Conservation (phyloP, 2,888 invertebrate species). For the Chloroclystis v-ata region DNA sequence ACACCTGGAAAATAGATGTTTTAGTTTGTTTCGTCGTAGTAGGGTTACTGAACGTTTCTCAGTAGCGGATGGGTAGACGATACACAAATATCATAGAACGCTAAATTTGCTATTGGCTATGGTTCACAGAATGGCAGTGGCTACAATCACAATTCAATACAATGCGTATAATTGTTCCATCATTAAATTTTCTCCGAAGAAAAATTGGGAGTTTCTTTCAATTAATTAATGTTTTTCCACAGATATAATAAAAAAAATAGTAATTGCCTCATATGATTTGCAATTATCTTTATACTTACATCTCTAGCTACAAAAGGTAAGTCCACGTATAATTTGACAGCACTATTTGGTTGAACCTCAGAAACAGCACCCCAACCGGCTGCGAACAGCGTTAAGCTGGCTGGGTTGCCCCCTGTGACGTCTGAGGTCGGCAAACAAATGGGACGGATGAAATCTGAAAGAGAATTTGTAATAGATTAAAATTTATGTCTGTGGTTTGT, state of each 20-base stretch:
- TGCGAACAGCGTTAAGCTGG: conserved; percentile 34
- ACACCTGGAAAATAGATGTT: conserved; percentile 34
- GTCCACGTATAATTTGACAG: conserved; percentile 40
- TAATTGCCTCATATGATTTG: neutral
- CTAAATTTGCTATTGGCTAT: too few relatives aligned
- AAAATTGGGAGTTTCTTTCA: too few relatives aligned
- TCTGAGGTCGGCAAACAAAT: conserved; percentile 54
- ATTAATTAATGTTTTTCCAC: too few relatives aligned
- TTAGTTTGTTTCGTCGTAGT: too few relatives aligned
- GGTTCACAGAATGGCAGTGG: too few relatives aligned
- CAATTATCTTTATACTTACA: conserved; percentile 27
- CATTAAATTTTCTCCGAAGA: too few relatives aligned
- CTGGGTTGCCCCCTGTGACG: conserved; percentile 29
- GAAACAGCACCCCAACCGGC: conserved; percentile 77
- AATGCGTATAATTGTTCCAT: too few relatives aligned
- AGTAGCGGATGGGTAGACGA: too few relatives aligned
- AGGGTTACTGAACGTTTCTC: too few relatives aligned
- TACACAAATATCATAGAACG: too few relatives aligned
- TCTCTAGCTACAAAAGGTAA: conserved; percentile 33
- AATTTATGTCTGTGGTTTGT: neutral
- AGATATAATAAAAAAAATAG: too few relatives aligned
- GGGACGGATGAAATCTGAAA: conserved; percentile 63
- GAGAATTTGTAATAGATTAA: neutral
- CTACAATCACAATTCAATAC: too few relatives aligned
- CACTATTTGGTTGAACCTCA: conserved; percentile 35